Conservation (phyloP, 1,140 invertebrate species). For the Cydia splendana region DNA sequence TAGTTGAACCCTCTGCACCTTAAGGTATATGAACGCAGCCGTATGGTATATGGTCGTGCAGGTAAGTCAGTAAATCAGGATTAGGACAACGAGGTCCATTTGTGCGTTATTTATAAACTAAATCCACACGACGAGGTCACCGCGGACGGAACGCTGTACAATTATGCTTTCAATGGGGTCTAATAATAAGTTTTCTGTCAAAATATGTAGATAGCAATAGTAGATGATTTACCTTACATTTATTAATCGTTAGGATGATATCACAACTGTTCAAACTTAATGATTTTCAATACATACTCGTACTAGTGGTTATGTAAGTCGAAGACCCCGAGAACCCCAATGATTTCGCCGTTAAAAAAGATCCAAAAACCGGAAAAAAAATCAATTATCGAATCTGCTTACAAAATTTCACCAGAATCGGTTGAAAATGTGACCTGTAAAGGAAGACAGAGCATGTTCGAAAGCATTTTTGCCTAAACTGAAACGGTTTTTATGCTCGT, state of each 20-base stretch:
- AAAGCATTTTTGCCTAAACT: too few relatives aligned
- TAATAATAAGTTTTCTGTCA: slow-evolving; percentile 15
- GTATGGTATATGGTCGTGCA: slow-evolving; percentile 38
- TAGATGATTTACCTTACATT: background rate
- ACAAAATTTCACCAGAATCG: too few relatives aligned
- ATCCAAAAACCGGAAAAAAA: too few relatives aligned
- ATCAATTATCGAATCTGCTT: too few relatives aligned
- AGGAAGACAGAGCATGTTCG: too few relatives aligned
- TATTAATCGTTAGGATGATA: background rate
- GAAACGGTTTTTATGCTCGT: too few relatives aligned
- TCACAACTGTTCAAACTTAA: too few relatives aligned
- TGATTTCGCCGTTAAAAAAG: too few relatives aligned
- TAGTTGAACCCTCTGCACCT: background rate
- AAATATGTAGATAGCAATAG: background rate
- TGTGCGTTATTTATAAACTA: slow-evolving; percentile 72
- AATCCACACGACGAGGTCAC: slow-evolving; percentile 53
- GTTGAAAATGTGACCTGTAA: too few relatives aligned
- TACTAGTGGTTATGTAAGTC: too few relatives aligned
- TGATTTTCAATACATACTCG: too few relatives aligned
- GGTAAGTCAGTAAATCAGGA: slow-evolving; percentile 68
- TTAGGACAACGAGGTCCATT: slow-evolving; percentile 67
- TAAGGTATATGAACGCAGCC: slow-evolving; percentile 8
- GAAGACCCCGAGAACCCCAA: too few relatives aligned
- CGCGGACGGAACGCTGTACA: slow-evolving; percentile 39
- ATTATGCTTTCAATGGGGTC: slow-evolving; percentile 25